These are phyloP conservation scores for Ictidomys tridecemlineatus DNA, from an alignment of 2,113 vertebrate species.

Conservation along the genomic window DNA sequence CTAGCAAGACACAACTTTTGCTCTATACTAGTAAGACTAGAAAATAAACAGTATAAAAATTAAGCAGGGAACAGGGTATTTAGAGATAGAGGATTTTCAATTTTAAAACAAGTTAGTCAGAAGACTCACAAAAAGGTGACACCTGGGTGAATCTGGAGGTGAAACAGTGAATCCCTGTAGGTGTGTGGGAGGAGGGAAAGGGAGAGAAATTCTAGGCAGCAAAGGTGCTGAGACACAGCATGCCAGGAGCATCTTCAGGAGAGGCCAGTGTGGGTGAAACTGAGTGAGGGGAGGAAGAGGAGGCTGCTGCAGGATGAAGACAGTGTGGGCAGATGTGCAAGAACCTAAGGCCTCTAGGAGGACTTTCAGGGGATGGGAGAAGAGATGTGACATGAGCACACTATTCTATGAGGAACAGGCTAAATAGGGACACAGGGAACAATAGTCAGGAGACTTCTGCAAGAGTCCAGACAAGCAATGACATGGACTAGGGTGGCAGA, in stretches of 20 bases:
- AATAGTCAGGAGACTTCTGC: neutral
- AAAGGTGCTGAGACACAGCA: neutral
- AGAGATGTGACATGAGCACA: neutral
- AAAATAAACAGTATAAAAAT: neutral
- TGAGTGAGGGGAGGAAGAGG: too few relatives aligned
- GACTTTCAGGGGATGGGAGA: neutral
- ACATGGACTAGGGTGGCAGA: neutral
- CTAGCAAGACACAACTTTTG: neutral
- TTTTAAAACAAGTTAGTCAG: neutral
- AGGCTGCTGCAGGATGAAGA: neutral
- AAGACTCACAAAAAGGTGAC: neutral
- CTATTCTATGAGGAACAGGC: neutral
- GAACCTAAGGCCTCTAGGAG: neutral
- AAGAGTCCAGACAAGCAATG: neutral
- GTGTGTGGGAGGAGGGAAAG: too few relatives aligned
- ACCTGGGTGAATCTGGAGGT: neutral
- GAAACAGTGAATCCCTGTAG: neutral
- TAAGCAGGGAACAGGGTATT: neutral
- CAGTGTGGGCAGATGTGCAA: neutral
- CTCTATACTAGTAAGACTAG: neutral
- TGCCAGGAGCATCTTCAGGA: accelerated
- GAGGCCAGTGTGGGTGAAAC: neutral
- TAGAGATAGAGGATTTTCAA: neutral
- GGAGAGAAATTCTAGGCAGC: neutral
- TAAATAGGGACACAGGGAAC: neutral